These are phyloP conservation scores for Hylaeus volcanicus DNA, from an alignment of 1,140 invertebrate species.

Conservation along the genomic window DNA sequence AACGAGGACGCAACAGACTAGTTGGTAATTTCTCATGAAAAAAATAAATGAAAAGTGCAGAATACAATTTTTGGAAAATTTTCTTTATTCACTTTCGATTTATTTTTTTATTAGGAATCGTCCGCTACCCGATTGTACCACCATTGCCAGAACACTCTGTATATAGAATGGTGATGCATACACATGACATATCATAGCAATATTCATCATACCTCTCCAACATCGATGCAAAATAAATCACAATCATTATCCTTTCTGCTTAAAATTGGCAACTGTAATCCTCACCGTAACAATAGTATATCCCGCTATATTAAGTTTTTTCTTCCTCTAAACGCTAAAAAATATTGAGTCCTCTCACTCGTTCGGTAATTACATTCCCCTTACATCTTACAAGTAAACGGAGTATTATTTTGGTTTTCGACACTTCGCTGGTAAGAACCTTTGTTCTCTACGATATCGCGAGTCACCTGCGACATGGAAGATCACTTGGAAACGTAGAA, in stretches of 20 bases:
- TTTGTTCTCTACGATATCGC: conserved; percentile 29
- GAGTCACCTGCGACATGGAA: conserved; percentile 41
- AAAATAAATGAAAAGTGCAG: too few species aligned
- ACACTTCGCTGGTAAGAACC: conserved; percentile 24
- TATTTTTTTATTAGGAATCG: too few species aligned
- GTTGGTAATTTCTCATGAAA: too few species aligned
- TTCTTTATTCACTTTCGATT: too few species aligned
- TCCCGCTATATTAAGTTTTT: conserved; percentile 24
- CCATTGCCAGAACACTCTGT: neutral
- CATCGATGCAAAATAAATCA: conserved; percentile 76
- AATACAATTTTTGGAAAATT: too few species aligned
- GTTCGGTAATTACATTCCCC: conserved; percentile 53
- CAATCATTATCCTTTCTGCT: conserved; percentile 62
- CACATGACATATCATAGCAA: conserved; percentile 34
- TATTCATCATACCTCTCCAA: conserved; percentile 54
- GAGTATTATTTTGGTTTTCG: conserved; percentile 71
- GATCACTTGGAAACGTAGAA: conserved; percentile 49
- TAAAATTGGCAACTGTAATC: conserved; percentile 59
- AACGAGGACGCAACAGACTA: too few species aligned
- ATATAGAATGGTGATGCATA: conserved; percentile 20
- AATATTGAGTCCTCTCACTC: conserved; percentile 59
- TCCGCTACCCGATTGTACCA: too few species aligned
- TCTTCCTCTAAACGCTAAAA: conserved; percentile 57
- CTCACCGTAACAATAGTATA: conserved; percentile 45
- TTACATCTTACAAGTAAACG: conserved; percentile 61